Conservation (phyloP, 2,888 invertebrate genomes). For the Gandaritis pyraliata region DNA sequence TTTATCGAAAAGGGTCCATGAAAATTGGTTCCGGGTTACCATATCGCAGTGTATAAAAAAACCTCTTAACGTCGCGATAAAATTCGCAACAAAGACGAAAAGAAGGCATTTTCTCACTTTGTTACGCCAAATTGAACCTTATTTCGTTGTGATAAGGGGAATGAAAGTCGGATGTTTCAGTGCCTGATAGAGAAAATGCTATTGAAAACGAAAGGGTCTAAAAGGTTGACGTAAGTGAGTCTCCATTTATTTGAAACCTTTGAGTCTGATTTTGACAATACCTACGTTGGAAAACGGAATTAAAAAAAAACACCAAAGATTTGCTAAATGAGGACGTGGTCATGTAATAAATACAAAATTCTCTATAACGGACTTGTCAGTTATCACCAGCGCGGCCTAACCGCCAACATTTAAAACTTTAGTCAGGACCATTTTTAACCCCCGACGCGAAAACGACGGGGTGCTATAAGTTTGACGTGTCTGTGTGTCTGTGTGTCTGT, state of each 20-base stretch:
- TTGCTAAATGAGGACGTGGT: background rate
- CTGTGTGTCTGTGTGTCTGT: too few species aligned
- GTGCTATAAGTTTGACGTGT: too few species aligned
- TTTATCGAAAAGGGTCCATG: slow-evolving; percentile 23
- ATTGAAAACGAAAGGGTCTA: slow-evolving; percentile 65
- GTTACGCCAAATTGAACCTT: slow-evolving; percentile 50
- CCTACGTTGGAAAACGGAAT: background rate
- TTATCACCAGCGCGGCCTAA: too few species aligned
- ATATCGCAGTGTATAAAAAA: slow-evolving; percentile 63
- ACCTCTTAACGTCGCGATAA: slow-evolving; percentile 66
- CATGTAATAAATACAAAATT: too few species aligned
- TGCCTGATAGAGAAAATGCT: slow-evolving; percentile 52
- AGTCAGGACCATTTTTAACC: too few species aligned
- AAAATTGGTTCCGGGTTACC: slow-evolving; percentile 39
- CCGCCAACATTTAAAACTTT: too few species aligned
- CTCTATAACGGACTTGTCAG: too few species aligned
- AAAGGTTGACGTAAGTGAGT: slow-evolving; percentile 48
- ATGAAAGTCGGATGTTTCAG: slow-evolving; percentile 47
- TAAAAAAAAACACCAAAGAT: background rate
- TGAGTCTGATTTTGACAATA: slow-evolving; percentile 43
- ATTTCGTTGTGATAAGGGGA: slow-evolving; percentile 43
- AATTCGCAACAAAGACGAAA: slow-evolving; percentile 65
- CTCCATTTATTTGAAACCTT: slow-evolving; percentile 59
- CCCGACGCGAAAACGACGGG: too few species aligned
- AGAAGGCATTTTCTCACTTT: slow-evolving; percentile 47